Conservation (phyloP, 2,888 invertebrate genomes). For the Parnassius mnemosyne region DNA sequence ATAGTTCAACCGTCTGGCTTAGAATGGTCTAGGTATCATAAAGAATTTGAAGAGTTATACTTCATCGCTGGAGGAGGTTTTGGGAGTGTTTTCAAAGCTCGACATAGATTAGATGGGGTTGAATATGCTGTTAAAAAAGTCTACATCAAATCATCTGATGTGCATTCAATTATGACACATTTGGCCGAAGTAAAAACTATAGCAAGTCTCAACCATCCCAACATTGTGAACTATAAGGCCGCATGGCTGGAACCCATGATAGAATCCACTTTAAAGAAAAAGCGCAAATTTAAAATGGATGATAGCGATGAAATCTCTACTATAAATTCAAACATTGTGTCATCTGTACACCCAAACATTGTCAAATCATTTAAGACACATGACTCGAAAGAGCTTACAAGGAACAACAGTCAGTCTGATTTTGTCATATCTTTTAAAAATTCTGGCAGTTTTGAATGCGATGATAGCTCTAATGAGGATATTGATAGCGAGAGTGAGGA, state of each 20-base stretch:
- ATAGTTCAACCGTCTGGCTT: constrained; percentile 71
- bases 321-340: constrained; percentile 46
- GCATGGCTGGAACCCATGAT: constrained; percentile 89
- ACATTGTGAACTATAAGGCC: constrained; percentile 90
- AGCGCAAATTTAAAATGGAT: constrained; percentile 57
- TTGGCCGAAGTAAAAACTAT: constrained; percentile 90
- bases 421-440: constrained; percentile 68
- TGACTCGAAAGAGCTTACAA: constrained; percentile 66
- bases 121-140: constrained; percentile 92
- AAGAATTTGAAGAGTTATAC: constrained; percentile 85
- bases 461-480: constrained; percentile 49
- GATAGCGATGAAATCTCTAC: constrained; percentile 63
- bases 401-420: constrained; percentile 60
- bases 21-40: constrained; percentile 83
- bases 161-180: constrained; percentile 83
- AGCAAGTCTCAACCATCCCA: constrained; percentile 88
- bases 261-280: constrained; percentile 67
- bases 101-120: constrained; percentile 86
- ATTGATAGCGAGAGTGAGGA: constrained; percentile 57
- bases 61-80: constrained; percentile 88
- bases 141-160: constrained; percentile 82
- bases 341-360: constrained; percentile 63
- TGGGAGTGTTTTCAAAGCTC: constrained; percentile 87
- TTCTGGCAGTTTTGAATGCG: constrained; percentile 55
- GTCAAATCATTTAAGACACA: constrained; percentile 73